Evolutionary conservation across 1,140 invertebrate species (phyloP).

Genomic region (Drosophila pandora): DNA sequence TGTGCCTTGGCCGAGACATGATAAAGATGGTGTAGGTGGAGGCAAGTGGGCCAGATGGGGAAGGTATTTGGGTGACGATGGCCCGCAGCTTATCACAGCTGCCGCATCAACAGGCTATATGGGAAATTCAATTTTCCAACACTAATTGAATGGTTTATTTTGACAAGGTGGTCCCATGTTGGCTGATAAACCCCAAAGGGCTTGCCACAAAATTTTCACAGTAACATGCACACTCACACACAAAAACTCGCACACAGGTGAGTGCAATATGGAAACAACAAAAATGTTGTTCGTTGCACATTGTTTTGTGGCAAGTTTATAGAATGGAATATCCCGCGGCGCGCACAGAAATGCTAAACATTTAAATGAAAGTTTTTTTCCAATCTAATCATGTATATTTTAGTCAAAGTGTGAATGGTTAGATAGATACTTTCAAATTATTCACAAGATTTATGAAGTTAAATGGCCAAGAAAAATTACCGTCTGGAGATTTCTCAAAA

Average conservation of each 20-base stretch:
- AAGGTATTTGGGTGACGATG: conserved; percentile 21
- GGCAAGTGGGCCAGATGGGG: neutral
- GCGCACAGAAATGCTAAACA: neutral
- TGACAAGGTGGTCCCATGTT: conserved; percentile 70
- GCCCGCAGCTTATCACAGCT: conserved; percentile 71
- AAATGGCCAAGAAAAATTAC: neutral
- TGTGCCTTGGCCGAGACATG: conserved; percentile 11
- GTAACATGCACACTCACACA: conserved; percentile 2
- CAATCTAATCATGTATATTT: neutral
- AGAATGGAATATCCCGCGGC: conserved; percentile 11
- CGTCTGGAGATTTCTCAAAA: neutral
- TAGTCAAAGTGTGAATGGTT: neutral
- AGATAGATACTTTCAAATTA: neutral
- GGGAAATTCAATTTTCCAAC: conserved; percentile 74
- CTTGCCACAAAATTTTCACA: conserved; percentile 32
- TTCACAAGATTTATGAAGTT: neutral
- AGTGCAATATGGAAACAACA: conserved; percentile 45
- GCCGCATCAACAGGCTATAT: conserved; percentile 73
- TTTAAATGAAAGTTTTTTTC: neutral
- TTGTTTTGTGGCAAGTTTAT: conserved; percentile 40
- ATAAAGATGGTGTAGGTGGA: neutral
- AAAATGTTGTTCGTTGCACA: conserved; percentile 34
- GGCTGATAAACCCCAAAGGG: conserved; percentile 61
- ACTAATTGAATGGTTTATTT: conserved; percentile 81
- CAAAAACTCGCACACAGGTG: conserved; percentile 14